Base-by-base conservation (phyloP, 2,888 invertebrate species). In the Andrena flavipes region DNA sequence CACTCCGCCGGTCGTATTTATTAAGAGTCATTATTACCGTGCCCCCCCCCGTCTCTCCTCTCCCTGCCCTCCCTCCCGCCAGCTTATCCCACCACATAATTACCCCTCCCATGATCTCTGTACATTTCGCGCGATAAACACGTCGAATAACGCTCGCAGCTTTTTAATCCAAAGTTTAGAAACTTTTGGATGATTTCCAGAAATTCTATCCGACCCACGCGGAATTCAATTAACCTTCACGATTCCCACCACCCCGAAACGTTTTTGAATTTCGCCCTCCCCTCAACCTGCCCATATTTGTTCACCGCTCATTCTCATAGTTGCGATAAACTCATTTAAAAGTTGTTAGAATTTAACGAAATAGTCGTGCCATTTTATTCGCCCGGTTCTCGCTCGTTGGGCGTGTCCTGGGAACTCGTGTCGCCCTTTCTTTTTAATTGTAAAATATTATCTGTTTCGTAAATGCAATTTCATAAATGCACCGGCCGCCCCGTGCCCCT, bases 381-480 rank as follows among this genome's bases (percentile, higher is more conserved):
- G 30, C 16, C 42, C 33, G n/a, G 29, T 10, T 2, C 1, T 10
- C 20, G 63, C n/a, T 26, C 0, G 56, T 10, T 60, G 80, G 77
- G 71, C n/a, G 78, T 76, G 77, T 29, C 51, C n/a, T 8, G 60
- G 65, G 56, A 67, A 79, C 68, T 79, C 51, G 60, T 42, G 51
- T 54, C 77, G 60, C 33, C 60, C 62, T 62, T 35, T 62, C 26
- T 62, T 67, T 59, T 78, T 80, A 71, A 78, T 80, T 78, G 72
- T 77, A 78, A 80, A 80, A 80, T 71, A 78, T 80, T 78, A 80
- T 80, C 62, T 42, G 72, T 72, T 78, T 71, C 71, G 71, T 78
- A 72, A 80, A 78, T 78, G 80, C 62, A 80, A 80, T 78, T 80
- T 72, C 80, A 80, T 78, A 80, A 80, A 80, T 80, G 80, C 78